These are phyloP conservation scores for Datnioides undecimradiatus DNA, from an alignment of 2,113 vertebrate species.

Conservation along the genomic window DNA sequence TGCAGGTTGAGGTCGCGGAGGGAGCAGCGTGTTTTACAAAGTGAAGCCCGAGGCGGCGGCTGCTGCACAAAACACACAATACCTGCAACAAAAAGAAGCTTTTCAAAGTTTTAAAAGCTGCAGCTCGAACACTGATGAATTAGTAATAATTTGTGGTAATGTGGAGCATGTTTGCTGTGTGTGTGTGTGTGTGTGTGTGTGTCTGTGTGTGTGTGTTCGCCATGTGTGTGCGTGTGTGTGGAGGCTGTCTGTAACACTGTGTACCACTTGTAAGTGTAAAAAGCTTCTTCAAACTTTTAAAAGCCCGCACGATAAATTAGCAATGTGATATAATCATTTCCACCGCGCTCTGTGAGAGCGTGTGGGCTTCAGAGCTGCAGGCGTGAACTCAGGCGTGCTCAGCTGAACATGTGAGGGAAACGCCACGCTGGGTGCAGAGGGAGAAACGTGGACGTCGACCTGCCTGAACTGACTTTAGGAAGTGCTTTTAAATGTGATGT, in stretches of 20 bases:
- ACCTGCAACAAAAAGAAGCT: constrained; percentile 24
- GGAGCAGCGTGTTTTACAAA: constrained; percentile 71
- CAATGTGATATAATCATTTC: constrained; percentile 43
- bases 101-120: constrained; percentile 54
- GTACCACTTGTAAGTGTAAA: constrained; percentile 14
- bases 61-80: not conserved
- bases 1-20: constrained; percentile 49
- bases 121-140: constrained; percentile 32
- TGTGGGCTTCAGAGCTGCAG: constrained; percentile 20
- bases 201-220: not conserved
- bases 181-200: not conserved
- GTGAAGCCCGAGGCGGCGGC: constrained; percentile 47
- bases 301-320: constrained; percentile 46
- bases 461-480: no score
- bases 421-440: not conserved
- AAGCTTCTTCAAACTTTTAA: constrained; percentile 58
- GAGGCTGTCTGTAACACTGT: constrained; percentile 1
- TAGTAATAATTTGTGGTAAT: constrained; percentile 30
- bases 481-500: no score
- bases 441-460: not conserved
- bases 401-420: not conserved
- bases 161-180: not conserved
- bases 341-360: not conserved
- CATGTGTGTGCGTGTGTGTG: not conserved
- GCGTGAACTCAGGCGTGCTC: not conserved